These are phyloP conservation scores for Calyptommatus sinebrachiatus DNA, from an alignment of 2,113 vertebrate genomes.

Conservation along the genomic window DNA sequence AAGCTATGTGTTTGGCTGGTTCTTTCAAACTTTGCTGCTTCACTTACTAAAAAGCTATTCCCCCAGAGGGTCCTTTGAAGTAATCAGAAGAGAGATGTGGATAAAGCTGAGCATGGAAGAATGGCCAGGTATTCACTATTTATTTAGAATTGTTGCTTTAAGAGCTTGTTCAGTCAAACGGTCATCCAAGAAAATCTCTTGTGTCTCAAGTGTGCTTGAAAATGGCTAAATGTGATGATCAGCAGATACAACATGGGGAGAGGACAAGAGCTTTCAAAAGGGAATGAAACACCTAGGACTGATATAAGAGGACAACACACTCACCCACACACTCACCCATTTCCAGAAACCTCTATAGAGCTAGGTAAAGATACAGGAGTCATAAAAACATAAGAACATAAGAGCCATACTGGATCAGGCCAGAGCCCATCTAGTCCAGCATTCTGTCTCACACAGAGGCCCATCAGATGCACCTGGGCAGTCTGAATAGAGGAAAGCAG, in stretches of 20 bases:
- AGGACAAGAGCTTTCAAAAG: constrained; percentile 18
- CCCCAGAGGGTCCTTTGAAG: constrained; percentile 13
- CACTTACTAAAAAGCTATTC: constrained; percentile 26
- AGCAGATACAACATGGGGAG: neutral
- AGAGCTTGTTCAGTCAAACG: constrained; percentile 49
- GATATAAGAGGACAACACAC: neutral
- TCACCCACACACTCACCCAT: neutral
- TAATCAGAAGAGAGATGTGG: constrained; percentile 41
- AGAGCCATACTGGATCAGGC: too few species aligned
- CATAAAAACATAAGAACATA: too few species aligned
- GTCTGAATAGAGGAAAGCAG: too few species aligned
- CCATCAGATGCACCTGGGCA: too few species aligned
- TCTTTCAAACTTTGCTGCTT: constrained; percentile 1
- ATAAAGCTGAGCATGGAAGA: constrained; percentile 3
- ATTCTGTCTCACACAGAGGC: too few species aligned
- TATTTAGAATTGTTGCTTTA: constrained; percentile 27
- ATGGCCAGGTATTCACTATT: constrained; percentile 1
- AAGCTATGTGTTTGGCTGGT: neutral
- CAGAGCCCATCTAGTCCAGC: too few species aligned
- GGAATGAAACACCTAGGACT: constrained; percentile 10
- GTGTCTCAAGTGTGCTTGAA: constrained; percentile 31
- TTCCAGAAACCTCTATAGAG: constrained; percentile 1
- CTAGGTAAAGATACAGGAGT: too few species aligned
- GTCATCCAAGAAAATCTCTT: constrained; percentile 27
- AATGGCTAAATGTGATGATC: constrained; percentile 32